Evolutionary conservation across 2,797 vertebrate genomes (phyloP).

Genomic region (Okamejei kenojei): DNA sequence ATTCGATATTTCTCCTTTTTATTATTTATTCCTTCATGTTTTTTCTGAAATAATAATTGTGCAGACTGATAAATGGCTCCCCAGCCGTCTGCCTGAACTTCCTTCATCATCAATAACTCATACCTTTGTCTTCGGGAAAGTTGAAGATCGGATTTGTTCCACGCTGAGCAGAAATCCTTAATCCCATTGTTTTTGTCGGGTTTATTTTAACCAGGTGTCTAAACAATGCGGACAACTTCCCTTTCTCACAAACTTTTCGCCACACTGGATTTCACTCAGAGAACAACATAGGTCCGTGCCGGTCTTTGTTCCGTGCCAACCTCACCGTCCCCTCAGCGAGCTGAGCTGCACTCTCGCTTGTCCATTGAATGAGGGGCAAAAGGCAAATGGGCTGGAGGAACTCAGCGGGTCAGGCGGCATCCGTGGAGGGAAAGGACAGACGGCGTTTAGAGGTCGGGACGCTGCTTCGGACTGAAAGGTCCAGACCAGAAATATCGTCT

Average conservation of each 20-base stretch:
- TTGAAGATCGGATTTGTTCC: background rate
- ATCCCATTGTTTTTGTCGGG: background rate
- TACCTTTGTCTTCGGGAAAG: background rate
- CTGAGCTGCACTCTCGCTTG: too few relatives aligned
- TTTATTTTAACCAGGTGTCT: background rate
- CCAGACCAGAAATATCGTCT: too few relatives aligned
- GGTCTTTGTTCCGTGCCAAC: too few relatives aligned
- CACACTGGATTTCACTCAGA: background rate
- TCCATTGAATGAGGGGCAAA: too few relatives aligned
- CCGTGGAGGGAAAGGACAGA: too few relatives aligned
- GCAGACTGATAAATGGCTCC: slow-evolving; percentile 7
- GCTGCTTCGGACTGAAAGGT: too few relatives aligned
- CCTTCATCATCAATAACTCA: background rate
- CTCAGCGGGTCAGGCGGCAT: too few relatives aligned
- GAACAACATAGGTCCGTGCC: too few relatives aligned
- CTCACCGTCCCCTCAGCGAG: too few relatives aligned
- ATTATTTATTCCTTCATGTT: background rate
- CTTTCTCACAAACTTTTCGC: background rate
- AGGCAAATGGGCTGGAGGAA: too few relatives aligned
- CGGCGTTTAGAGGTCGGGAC: too few relatives aligned
- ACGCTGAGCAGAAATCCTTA: background rate
- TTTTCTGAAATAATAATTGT: background rate
- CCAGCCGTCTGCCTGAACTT: background rate
- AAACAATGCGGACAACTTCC: background rate
- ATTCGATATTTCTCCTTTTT: background rate